Conservation (phyloP, 2,113 vertebrate genomes). For the Ictalurus punctatus region DNA sequence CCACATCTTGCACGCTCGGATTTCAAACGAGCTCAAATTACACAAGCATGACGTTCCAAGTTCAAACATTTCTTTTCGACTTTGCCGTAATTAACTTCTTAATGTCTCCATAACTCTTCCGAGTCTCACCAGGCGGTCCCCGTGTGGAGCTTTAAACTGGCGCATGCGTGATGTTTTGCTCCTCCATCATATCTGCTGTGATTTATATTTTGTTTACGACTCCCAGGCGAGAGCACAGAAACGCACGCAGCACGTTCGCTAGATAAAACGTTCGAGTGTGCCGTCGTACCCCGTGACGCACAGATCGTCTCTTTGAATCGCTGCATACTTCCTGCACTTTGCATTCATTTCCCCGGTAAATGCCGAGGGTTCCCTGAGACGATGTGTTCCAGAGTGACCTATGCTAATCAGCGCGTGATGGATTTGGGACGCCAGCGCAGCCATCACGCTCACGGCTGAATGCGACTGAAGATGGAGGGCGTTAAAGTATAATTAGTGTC, state of each 20-base stretch:
- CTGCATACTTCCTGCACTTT: slow-evolving; percentile 1
- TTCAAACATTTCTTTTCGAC: background rate
- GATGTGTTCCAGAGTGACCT: slow-evolving; percentile 51
- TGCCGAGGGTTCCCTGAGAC: background rate
- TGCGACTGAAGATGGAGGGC: slow-evolving; percentile 48
- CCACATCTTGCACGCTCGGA: background rate
- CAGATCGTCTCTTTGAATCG: slow-evolving; percentile 48
- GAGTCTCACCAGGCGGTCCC: background rate
- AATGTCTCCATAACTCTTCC: background rate
- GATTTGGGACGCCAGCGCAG: slow-evolving; percentile 48
- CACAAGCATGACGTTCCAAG: background rate
- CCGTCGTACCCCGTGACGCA: slow-evolving; percentile 31
- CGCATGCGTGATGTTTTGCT: background rate
- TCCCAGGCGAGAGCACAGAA: slow-evolving; percentile 21
- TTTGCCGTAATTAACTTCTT: background rate
- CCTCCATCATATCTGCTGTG: slow-evolving; percentile 1
- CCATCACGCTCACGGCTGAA: slow-evolving; percentile 21
- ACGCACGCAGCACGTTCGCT: background rate
- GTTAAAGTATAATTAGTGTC: slow-evolving; percentile 42
- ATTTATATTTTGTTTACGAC: slow-evolving; percentile 39
- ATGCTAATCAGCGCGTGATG: slow-evolving; percentile 61
- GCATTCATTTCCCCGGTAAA: slow-evolving; percentile 7
- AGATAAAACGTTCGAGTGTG: slow-evolving; percentile 25
- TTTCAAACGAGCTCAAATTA: background rate
- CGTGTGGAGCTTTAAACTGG: background rate